A percentile compares a stretch with the other conserved stretches of the same genome.
phyloP scores from a whole-genome alignment of 2,113 vertebrate genomes.

The Telmatochromis sp. region DNA sequence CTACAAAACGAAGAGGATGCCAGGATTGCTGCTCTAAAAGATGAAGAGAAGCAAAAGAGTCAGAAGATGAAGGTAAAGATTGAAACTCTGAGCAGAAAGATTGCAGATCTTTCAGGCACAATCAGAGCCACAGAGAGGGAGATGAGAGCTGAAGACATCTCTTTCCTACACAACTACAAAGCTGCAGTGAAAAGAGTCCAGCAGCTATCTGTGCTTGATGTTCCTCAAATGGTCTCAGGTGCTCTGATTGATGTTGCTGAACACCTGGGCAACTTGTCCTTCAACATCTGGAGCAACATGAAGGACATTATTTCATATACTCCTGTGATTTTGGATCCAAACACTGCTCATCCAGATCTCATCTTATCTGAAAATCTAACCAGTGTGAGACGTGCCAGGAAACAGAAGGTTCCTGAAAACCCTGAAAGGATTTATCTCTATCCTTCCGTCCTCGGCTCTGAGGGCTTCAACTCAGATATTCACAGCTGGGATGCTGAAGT shows the following conservation, averaged over 20 bases:
- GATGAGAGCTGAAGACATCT: background rate
- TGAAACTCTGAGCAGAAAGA: background rate
- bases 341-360: background rate
- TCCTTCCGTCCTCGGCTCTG: background rate
- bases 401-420: background rate
- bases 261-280: conserved; percentile 1
- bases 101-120: background rate
- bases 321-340: background rate
- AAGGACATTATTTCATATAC: background rate
- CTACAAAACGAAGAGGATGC: background rate
- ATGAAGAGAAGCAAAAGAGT: background rate
- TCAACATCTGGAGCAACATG: conserved; percentile 11
- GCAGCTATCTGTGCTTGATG: background rate
- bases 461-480: conserved; percentile 3
- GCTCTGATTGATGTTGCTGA: background rate
- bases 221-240: background rate
- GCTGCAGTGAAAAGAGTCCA: background rate
- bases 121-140: background rate
- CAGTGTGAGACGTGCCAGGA: background rate
- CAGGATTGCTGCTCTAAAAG: background rate
- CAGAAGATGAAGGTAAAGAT: background rate
- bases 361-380: background rate
- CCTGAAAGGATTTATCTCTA: background rate
- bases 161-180: background rate
- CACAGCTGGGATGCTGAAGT: conserved; percentile 6